These are phyloP conservation scores for Chamaea fasciata DNA, from an alignment of 2,113 vertebrate species.

Conservation along the genomic window DNA sequence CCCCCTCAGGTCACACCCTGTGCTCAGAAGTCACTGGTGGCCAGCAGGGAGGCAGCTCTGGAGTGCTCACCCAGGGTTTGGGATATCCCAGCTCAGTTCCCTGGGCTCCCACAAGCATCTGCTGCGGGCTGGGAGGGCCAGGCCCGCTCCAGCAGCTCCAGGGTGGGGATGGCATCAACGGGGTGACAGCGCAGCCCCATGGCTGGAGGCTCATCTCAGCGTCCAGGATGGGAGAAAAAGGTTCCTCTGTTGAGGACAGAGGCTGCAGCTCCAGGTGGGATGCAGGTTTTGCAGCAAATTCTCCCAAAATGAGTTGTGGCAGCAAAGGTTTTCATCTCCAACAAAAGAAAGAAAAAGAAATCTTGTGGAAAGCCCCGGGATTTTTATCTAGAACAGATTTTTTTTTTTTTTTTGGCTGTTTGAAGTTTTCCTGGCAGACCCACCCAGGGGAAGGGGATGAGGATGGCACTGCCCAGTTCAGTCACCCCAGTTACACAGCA, in stretches of 20 bases:
- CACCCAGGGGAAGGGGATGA: not conserved
- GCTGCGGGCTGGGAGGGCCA: not conserved
- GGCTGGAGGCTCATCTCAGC: rapidly evolving
- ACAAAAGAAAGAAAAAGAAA: not conserved
- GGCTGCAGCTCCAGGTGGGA: not conserved
- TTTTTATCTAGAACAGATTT: not conserved
- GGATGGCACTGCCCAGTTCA: not conserved
- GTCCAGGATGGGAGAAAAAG: not conserved
- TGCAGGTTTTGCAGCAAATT: not conserved
- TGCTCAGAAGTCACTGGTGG: not conserved
- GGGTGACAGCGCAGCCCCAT: not conserved
- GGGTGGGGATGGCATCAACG: not conserved
- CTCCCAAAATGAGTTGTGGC: not conserved
- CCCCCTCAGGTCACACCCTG: not conserved
- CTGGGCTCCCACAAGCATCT: not conserved
- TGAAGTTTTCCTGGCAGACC: not conserved
- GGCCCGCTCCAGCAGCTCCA: not conserved
- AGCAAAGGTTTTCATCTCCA: not conserved
- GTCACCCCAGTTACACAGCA: not conserved
- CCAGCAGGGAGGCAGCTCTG: not conserved
- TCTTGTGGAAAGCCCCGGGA: not conserved
- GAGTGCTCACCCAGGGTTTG: rapidly evolving
- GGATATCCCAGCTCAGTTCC: not conserved
- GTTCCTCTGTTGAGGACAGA: rapidly evolving
- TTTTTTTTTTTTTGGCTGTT: not conserved